Evolutionary conservation across 1,140 invertebrate genomes (phyloP).

Genomic region (Laodelphax striatellus): DNA sequence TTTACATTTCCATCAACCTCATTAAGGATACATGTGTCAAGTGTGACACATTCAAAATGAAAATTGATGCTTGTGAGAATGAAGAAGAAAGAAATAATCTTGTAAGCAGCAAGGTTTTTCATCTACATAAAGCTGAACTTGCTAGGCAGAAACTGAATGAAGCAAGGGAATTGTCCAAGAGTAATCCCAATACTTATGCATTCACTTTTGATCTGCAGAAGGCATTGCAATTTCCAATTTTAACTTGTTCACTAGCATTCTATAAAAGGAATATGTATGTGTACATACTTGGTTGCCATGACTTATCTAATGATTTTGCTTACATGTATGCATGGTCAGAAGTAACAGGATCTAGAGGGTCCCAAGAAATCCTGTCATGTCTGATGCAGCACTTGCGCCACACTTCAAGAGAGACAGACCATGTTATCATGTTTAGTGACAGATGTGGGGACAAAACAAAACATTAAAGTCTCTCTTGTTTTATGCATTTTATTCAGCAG

Average conservation of each 20-base stretch:
- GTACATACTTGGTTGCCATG: conserved; percentile 20
- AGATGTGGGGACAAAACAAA: conserved; percentile 18
- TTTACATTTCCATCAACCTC: conserved; percentile 33
- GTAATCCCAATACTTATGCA: conserved; percentile 15
- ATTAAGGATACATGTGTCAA: conserved; percentile 26
- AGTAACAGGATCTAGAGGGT: conserved; percentile 21
- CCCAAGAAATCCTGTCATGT: conserved; percentile 23
- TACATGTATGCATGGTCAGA: conserved; percentile 24
- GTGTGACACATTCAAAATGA: conserved; percentile 19
- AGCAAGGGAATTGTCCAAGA: conserved; percentile 13
- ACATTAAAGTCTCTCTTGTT: conserved; percentile 15
- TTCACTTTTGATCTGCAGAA: conserved; percentile 22
- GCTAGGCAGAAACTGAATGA: conserved; percentile 13
- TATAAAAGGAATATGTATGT: conserved; percentile 25
- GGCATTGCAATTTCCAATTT: conserved; percentile 22
- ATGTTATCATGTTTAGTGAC: conserved; percentile 14
- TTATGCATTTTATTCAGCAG: conserved; percentile 16
- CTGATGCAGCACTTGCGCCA: conserved; percentile 17
- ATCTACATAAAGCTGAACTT: conserved; percentile 19
- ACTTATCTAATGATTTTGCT: conserved; percentile 12
- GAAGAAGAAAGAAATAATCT: conserved; percentile 9
- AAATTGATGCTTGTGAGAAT: conserved; percentile 10
- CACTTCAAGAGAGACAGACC: conserved; percentile 12
- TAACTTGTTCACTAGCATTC: conserved; percentile 21
- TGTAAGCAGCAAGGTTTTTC: conserved; percentile 17